Percentiles rank a stretch among this genome's conserved stretches.
These are phyloP conservation scores for Oriolus oriolus DNA, from an alignment of 2,113 vertebrate species.

Conservation along the genomic window DNA sequence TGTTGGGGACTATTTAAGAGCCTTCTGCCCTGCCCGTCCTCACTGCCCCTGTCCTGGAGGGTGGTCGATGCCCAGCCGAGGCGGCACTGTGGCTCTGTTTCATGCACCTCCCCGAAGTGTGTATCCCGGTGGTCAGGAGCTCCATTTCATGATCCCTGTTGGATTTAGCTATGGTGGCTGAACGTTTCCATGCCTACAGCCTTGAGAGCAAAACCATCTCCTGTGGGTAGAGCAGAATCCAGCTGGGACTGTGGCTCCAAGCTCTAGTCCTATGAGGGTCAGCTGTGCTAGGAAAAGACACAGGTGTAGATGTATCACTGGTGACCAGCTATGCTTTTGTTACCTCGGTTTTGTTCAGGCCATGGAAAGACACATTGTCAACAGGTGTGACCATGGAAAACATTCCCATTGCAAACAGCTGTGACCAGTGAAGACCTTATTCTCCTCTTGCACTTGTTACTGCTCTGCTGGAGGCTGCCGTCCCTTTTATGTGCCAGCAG, in stretches of 20 bases:
- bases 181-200: neutral
- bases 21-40: neutral
- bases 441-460: neutral
- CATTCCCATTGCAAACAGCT: neutral
- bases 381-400: neutral
- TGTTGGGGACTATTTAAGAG: neutral
- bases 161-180: neutral
- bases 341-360: neutral
- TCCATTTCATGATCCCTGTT: neutral
- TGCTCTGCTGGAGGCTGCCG: neutral
- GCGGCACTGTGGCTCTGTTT: neutral
- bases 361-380: neutral
- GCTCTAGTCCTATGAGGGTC: neutral
- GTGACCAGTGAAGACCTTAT: neutral
- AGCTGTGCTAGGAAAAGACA: neutral
- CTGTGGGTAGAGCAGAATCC: neutral
- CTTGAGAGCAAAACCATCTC: neutral
- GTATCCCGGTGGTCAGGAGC: neutral
- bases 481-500: neutral
- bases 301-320: neutral
- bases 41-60: neutral
- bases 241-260: neutral
- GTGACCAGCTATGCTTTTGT: neutral
- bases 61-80: neutral
- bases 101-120: neutral